Evolutionary conservation across 2,113 vertebrate genomes (phyloP).

Genomic region (Procavia capensis): DNA sequence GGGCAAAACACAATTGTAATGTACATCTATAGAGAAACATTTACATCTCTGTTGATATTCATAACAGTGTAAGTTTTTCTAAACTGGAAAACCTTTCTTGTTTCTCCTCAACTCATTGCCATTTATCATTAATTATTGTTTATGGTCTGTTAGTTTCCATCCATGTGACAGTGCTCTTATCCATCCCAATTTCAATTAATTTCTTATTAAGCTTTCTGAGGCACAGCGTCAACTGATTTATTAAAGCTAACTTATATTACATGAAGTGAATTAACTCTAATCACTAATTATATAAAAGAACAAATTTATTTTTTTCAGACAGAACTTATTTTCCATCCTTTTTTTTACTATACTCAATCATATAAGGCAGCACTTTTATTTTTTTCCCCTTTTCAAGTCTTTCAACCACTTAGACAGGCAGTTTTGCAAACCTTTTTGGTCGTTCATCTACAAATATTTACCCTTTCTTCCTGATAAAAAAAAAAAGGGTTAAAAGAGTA

Average conservation of each 20-base stretch:
- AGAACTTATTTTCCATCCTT: background rate
- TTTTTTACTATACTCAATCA: background rate
- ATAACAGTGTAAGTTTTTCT: conserved; percentile 31
- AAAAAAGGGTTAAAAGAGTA: too few relatives aligned
- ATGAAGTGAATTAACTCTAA: conserved; percentile 18
- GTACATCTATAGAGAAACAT: background rate
- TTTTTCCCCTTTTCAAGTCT: background rate
- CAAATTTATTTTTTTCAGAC: background rate
- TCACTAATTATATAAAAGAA: conserved; percentile 34
- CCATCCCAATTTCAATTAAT: conserved; percentile 62
- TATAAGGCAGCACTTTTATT: background rate
- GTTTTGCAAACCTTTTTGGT: background rate
- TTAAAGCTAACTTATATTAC: conserved; percentile 55
- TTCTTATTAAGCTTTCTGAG: conserved; percentile 28
- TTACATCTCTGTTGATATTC: background rate
- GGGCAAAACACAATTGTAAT: background rate
- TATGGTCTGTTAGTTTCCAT: conserved; percentile 51
- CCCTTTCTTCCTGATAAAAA: background rate
- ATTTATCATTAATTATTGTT: conserved; percentile 50
- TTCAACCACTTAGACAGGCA: background rate
- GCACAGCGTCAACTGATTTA: conserved; percentile 32
- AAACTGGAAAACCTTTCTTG: background rate
- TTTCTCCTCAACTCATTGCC: background rate
- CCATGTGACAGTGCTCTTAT: conserved; percentile 26
- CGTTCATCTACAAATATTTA: background rate